Percentiles rank a stretch among this genome's conserved stretches.
These are phyloP conservation scores for Pogonomyrmex barbatus DNA, from an alignment of 1,140 invertebrate genomes.

Conservation along the genomic window DNA sequence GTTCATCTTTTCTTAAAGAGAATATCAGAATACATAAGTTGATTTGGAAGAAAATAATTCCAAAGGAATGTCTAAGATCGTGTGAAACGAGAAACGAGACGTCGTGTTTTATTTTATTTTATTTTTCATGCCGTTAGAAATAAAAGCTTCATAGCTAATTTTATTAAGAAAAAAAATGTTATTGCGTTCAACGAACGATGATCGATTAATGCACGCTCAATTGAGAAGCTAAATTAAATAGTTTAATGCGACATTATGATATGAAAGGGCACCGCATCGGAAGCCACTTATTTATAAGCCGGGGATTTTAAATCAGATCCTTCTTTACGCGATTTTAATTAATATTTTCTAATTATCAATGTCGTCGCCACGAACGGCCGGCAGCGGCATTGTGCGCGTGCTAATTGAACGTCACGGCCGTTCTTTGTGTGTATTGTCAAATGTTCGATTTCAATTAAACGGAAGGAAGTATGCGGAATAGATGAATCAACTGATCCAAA, in stretches of 20 bases:
- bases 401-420: constrained; percentile 56
- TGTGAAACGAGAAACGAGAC: neutral
- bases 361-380: constrained; percentile 54
- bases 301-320: constrained; percentile 72
- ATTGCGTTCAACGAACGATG: constrained; percentile 1
- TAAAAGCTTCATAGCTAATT: neutral
- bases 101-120: neutral
- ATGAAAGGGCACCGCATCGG: constrained; percentile 4
- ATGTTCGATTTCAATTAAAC: constrained; percentile 60
- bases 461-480: constrained; percentile 19
- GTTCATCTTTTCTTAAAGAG: neutral
- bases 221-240: constrained; percentile 37
- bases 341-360: constrained; percentile 81
- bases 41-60: neutral
- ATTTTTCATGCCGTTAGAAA: neutral
- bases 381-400: constrained; percentile 44
- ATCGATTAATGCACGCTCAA: neutral
- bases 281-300: constrained; percentile 75
- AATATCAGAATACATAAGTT: neutral
- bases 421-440: constrained; percentile 51
- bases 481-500: constrained; percentile 25
- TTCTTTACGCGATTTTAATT: constrained; percentile 77
- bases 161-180: constrained; percentile 5
- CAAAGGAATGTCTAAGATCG: neutral
- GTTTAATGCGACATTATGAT: constrained; percentile 12